phyloP scores from a whole-genome alignment of 2,797 vertebrate species.

The Anguilla megastoma region DNA sequence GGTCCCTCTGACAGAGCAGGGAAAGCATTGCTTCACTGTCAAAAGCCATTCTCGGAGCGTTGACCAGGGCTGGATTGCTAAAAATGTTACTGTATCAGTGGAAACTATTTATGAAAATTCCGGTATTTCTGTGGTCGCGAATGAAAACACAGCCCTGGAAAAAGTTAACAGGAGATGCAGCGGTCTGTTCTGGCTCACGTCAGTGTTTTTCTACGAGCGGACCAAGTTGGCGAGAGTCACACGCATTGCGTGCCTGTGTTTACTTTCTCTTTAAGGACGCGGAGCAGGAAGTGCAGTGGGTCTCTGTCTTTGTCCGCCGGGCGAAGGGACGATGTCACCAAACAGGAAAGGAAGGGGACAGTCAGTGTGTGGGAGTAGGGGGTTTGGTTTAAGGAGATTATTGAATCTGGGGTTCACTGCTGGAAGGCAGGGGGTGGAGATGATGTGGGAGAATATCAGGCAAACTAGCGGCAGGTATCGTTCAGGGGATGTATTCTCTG shows the following conservation, averaged over 20 bases:
- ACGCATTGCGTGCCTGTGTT: not conserved
- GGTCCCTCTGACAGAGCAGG: not conserved
- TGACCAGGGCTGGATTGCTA: not conserved
- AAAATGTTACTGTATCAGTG: not conserved
- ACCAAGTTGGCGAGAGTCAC: not conserved
- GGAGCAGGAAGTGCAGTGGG: not conserved
- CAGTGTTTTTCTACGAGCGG: slow-evolving; percentile 16
- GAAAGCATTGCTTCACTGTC: not conserved
- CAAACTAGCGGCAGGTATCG: not conserved
- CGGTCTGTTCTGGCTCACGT: not conserved
- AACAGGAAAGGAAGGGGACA: not conserved
- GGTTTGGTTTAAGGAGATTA: not conserved
- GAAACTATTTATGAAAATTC: slow-evolving; percentile 7
- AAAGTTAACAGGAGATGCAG: not conserved
- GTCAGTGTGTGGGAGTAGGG: not conserved
- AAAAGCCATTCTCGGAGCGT: not conserved
- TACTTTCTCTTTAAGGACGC: not conserved
- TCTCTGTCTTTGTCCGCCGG: not conserved
- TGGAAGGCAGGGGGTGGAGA: not conserved
- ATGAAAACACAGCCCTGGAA: not conserved
- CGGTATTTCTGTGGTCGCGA: not conserved
- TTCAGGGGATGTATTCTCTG: not conserved
- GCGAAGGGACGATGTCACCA: not conserved
- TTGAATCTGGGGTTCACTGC: not conserved
- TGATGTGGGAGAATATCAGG: not conserved